Percentiles rank a stretch among this genome's conserved stretches.
Conservation (phyloP, 2,888 invertebrate species). For the Hecatera dysodea region DNA sequence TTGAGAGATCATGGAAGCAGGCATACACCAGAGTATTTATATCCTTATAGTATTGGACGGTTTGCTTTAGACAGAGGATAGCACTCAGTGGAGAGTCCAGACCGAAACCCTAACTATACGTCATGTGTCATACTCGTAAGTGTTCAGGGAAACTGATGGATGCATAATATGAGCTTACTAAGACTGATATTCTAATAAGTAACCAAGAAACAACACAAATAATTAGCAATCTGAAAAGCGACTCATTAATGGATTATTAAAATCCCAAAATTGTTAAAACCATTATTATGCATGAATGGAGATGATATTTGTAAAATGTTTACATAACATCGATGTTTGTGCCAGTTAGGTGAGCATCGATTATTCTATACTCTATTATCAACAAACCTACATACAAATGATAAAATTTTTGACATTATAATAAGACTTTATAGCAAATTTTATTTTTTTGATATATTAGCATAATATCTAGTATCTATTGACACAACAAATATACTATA, state of each 20-base stretch:
- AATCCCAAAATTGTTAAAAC: constrained; percentile 9
- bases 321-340: not conserved
- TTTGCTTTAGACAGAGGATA: not conserved
- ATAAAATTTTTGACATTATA: constrained; percentile 9
- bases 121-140: constrained; percentile 27
- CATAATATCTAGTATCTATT: constrained; percentile 35
- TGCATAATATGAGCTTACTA: constrained; percentile 56
- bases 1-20: not conserved
- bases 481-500: constrained; percentile 16
- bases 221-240: constrained; percentile 9
- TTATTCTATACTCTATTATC: too few relatives aligned
- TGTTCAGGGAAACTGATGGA: constrained; percentile 12
- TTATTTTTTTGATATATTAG: constrained; percentile 17
- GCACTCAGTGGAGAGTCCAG: not conserved
- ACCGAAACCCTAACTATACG: not conserved
- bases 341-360: too few relatives aligned
- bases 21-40: not conserved
- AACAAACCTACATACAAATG: not conserved
- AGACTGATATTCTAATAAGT: constrained; percentile 49
- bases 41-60: not conserved
- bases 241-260: not conserved
- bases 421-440: not conserved
- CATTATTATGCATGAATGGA: not conserved
- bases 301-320: constrained; percentile 4
- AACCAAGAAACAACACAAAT: constrained; percentile 11